phyloP scores from a whole-genome alignment of 1,140 invertebrate genomes.

The Amyelois transitella region DNA sequence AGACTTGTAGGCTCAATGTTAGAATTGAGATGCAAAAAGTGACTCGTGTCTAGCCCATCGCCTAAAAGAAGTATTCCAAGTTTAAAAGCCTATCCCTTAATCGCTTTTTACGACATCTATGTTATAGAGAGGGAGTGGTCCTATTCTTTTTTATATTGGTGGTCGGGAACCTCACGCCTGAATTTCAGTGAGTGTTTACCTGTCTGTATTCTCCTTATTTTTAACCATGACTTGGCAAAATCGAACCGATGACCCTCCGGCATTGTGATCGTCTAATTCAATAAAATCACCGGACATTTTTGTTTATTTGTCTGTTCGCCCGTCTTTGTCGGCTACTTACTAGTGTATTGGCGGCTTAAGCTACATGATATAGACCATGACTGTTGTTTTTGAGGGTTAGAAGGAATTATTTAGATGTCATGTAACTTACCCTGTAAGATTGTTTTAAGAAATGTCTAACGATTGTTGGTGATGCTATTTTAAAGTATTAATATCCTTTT shows the following conservation, averaged over 20 bases:
- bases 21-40: too few species aligned
- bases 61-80: too few species aligned
- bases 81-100: too few species aligned
- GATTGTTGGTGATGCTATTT: slow-evolving; percentile 8
- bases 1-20: too few species aligned
- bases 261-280: slow-evolving; percentile 71
- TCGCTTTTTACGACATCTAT: too few species aligned
- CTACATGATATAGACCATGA: slow-evolving; percentile 41
- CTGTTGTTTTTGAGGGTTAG: slow-evolving; percentile 40
- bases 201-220: neutral
- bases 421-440: neutral
- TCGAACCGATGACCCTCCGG: slow-evolving; percentile 27
- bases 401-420: neutral
- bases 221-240: slow-evolving; percentile 46
- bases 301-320: slow-evolving; percentile 56
- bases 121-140: too few species aligned
- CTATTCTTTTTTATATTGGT: too few species aligned
- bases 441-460: slow-evolving; percentile 3
- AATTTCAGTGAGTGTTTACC: neutral
- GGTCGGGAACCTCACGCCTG: neutral
- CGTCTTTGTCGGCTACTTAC: slow-evolving; percentile 50
- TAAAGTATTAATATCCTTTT: too few species aligned
- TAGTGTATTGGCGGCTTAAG: slow-evolving; percentile 53
- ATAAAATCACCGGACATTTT: slow-evolving; percentile 71
- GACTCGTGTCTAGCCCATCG: too few species aligned